These are phyloP conservation scores for Leucopsar rothschildi DNA, from an alignment of 2,113 vertebrate species.

Conservation along the genomic window DNA sequence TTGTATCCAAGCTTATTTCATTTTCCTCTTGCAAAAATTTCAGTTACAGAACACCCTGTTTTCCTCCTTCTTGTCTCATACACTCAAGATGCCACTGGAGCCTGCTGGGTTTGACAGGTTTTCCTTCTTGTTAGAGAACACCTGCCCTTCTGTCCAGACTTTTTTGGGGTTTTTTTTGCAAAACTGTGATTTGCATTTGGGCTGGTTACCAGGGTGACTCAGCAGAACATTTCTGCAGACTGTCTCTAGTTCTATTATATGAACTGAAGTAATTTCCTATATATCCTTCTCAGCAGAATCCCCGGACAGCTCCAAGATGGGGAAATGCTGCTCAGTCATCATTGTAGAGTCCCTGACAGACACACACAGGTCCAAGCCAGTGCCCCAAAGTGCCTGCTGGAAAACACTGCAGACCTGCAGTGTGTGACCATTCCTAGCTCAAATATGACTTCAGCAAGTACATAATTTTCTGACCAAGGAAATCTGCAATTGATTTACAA, in stretches of 20 bases:
- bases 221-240: background rate
- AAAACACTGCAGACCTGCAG: background rate
- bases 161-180: background rate
- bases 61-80: background rate
- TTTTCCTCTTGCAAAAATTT: background rate
- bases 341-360: background rate
- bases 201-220: conserved; percentile 10
- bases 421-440: background rate
- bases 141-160: background rate
- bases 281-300: background rate
- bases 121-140: background rate
- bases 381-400: background rate
- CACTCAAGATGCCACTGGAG: background rate
- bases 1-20: background rate
- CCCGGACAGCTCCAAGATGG: background rate
- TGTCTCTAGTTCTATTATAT: background rate
- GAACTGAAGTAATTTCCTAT: background rate
- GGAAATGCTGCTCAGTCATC: background rate
- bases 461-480: background rate
- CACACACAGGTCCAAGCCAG: background rate
- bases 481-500: background rate
- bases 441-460: background rate
- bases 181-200: background rate
- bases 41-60: background rate
- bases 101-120: background rate